phyloP scores from a whole-genome alignment of 2,113 vertebrate genomes.

The Antigone vipio region DNA sequence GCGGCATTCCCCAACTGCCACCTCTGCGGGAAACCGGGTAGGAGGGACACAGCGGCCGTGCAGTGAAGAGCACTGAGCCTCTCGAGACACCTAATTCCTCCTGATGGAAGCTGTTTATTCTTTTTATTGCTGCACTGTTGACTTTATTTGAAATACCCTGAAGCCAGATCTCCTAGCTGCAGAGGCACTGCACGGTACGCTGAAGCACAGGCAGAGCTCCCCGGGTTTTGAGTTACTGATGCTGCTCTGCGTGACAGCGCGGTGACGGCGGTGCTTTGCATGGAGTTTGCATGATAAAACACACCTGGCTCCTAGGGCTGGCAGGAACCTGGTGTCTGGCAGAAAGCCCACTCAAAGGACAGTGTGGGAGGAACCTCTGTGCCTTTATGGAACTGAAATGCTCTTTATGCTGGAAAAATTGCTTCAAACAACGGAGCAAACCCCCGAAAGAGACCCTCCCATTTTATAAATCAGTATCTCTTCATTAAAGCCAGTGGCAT shows the following conservation, averaged over 20 bases:
- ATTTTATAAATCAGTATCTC: background rate
- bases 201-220: background rate
- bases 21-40: background rate
- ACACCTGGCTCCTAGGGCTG: background rate
- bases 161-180: background rate
- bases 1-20: background rate
- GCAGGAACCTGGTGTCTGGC: background rate
- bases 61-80: background rate
- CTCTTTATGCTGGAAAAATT: background rate
- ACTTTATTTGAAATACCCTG: background rate
- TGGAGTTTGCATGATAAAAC: background rate
- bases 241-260: rapidly evolving
- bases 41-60: background rate
- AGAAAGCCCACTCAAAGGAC: background rate
- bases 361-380: background rate
- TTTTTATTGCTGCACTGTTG: background rate
- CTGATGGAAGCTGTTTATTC: background rate
- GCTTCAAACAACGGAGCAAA: background rate
- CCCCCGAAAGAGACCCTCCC: background rate
- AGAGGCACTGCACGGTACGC: background rate
- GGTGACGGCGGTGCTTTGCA: rapidly evolving
- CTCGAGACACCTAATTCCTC: background rate
- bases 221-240: background rate
- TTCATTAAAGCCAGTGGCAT: background rate
- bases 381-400: background rate